Conservation (phyloP, 2,113 vertebrate genomes). For the Indicator indicator region DNA sequence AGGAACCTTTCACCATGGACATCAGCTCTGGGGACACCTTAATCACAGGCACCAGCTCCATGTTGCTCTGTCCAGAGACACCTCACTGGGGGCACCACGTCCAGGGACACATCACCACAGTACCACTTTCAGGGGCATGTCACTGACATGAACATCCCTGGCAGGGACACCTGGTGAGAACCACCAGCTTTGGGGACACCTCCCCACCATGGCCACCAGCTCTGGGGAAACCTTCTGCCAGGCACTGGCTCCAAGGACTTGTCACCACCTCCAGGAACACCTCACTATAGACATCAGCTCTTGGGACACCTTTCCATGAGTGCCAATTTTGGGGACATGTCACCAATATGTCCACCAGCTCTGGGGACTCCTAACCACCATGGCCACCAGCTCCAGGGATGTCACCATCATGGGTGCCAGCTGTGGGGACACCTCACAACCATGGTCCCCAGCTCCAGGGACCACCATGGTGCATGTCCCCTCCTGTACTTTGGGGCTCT, state of each 20-base stretch:
- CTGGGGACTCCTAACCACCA: not conserved
- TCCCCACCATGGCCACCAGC: not conserved
- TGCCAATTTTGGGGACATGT: too few relatives aligned
- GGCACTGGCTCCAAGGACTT: not conserved
- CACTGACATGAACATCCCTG: too few relatives aligned
- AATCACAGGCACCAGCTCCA: not conserved
- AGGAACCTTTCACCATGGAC: too few relatives aligned
- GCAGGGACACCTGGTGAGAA: too few relatives aligned
- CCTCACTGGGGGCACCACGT: too few relatives aligned
- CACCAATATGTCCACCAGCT: not conserved
- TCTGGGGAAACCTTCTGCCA: not conserved
- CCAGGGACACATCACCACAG: too few relatives aligned
- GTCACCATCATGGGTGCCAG: not conserved
- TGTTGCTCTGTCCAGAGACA: too few relatives aligned
- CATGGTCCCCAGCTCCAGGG: not conserved
- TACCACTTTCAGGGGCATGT: too few relatives aligned
- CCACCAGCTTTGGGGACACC: not conserved
- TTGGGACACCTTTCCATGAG: not conserved
- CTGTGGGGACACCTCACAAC: not conserved
- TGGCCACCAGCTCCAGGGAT: not conserved
- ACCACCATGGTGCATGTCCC: too few relatives aligned
- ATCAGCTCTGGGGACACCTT: not conserved
- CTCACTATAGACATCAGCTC: too few relatives aligned
- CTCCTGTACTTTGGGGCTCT: too few relatives aligned
- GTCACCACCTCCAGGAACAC: too few relatives aligned